Conservation (phyloP, 1,140 invertebrate species). For the Trissolcus basalis region DNA sequence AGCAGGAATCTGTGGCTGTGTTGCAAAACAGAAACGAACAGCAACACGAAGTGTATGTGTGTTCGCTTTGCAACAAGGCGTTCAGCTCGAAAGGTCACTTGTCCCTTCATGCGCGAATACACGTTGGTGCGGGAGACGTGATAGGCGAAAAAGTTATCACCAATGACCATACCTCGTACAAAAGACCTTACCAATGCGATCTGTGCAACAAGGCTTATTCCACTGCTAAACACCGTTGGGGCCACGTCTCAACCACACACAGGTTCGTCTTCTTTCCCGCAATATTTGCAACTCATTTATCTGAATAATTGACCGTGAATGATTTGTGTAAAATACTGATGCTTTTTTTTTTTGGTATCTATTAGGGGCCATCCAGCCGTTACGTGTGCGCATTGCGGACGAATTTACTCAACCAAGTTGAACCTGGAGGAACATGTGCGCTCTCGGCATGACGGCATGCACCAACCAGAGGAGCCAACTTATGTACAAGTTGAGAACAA, state of each 20-base stretch:
- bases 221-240: conserved; percentile 77
- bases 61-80: conserved; percentile 75
- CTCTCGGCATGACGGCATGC: conserved; percentile 71
- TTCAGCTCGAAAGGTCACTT: conserved; percentile 77
- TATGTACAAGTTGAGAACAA: conserved; percentile 66
- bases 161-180: conserved; percentile 74
- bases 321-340: neutral
- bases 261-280: conserved; percentile 62
- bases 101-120: conserved; percentile 75
- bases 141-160: conserved; percentile 75
- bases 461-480: conserved; percentile 61
- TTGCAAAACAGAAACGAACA: conserved; percentile 69
- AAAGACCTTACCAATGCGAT: conserved; percentile 76
- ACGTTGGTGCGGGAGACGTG: conserved; percentile 73
- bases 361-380: conserved; percentile 75
- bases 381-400: conserved; percentile 73
- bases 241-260: conserved; percentile 76
- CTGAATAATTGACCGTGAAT: no score
- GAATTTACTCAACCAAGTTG: conserved; percentile 75
- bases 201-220: conserved; percentile 77
- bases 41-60: conserved; percentile 75
- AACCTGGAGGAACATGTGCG: conserved; percentile 76
- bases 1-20: conserved; percentile 38
- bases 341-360: conserved; percentile 2
- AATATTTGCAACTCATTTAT: no score